These are phyloP conservation scores for Anastatus disparis DNA, from an alignment of 1,140 invertebrate species.

Conservation along the genomic window DNA sequence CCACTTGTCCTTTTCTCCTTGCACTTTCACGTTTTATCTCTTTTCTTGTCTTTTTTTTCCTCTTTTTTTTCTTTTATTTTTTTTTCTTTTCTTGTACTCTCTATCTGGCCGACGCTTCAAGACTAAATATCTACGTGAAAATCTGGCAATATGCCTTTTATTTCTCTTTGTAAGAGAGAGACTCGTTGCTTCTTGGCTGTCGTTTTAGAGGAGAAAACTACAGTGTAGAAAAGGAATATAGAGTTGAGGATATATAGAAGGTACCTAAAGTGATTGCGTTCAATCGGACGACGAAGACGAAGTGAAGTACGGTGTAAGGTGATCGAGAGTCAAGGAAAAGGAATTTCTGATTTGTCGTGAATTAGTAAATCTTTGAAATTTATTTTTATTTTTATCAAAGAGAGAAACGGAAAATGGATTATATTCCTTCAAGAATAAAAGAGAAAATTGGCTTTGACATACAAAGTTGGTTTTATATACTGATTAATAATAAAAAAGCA, in stretches of 20 bases:
- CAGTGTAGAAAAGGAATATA: neutral
- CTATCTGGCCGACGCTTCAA: neutral
- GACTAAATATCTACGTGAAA: conserved; percentile 18
- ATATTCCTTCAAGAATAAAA: no score
- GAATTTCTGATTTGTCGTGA: conserved; percentile 21
- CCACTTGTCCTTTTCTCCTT: neutral
- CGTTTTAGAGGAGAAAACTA: no score
- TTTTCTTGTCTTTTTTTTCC: conserved; percentile 4
- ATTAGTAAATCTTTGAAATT: no score
- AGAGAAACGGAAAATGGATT: no score
- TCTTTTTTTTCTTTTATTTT: neutral
- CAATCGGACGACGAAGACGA: neutral
- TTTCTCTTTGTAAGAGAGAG: neutral
- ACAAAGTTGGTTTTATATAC: no score
- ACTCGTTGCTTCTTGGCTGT: no score
- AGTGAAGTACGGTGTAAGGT: no score
- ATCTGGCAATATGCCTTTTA: conserved; percentile 20
- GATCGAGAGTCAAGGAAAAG: no score
- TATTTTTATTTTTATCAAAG: no score
- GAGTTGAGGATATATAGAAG: no score
- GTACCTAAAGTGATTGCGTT: conserved; percentile 20
- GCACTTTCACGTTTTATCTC: neutral
- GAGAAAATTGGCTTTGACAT: no score
- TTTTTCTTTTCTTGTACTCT: conserved; percentile 11
- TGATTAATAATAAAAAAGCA: no score